Evolutionary conservation across 2,113 vertebrate species (phyloP).

Genomic region (Scortum barcoo): DNA sequence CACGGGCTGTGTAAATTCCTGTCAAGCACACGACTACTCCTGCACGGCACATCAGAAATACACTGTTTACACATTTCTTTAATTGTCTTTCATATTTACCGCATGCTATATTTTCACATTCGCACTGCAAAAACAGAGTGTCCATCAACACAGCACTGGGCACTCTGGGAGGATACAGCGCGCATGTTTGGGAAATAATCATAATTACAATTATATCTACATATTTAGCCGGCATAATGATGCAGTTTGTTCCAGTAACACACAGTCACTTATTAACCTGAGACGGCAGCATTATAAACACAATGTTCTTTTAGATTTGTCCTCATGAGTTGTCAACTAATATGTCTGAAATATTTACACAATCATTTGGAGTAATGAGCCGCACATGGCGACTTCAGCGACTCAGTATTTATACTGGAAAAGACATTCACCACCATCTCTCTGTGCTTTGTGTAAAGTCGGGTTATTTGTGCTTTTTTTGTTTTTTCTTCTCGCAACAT

Average conservation of each 20-base stretch:
- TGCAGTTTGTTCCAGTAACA: constrained; percentile 26
- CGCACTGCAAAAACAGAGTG: constrained; percentile 3
- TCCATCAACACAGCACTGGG: background rate
- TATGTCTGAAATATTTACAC: constrained; percentile 62
- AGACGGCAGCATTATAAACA: constrained; percentile 32
- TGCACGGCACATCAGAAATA: constrained; percentile 1
- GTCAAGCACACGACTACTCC: background rate
- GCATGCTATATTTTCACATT: background rate
- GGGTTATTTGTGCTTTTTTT: background rate
- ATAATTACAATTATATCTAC: constrained; percentile 32
- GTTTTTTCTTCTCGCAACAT: background rate
- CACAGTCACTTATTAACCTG: constrained; percentile 25
- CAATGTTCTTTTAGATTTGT: constrained; percentile 32
- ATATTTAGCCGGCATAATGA: constrained; percentile 26
- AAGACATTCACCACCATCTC: constrained; percentile 8
- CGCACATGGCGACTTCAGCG: constrained; percentile 19
- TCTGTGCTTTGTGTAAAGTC: constrained; percentile 21
- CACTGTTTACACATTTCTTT: background rate
- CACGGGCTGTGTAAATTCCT: background rate
- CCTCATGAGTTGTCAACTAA: constrained; percentile 39
- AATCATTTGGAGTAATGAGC: constrained; percentile 50
- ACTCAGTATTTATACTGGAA: constrained; percentile 34
- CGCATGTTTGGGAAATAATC: constrained; percentile 19
- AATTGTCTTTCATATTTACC: background rate
- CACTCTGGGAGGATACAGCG: constrained; percentile 20